Conservation (phyloP, 2,797 vertebrate species). For the Sebastes reedi region DNA sequence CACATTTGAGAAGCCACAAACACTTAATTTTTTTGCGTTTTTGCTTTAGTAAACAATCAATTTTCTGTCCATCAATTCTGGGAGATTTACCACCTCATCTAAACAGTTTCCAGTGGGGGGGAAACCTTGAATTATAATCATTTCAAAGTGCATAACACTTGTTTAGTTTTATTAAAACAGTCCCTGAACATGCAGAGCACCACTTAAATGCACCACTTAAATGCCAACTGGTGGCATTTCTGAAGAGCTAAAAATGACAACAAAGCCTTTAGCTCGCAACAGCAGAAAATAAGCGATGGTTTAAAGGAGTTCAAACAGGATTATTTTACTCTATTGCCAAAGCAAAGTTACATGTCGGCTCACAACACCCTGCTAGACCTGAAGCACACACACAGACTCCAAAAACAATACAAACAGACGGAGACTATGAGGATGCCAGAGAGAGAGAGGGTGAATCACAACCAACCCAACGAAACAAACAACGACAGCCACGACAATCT, state of each 20-base stretch:
- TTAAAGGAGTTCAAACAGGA: neutral
- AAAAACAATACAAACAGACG: neutral
- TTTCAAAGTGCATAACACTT: neutral
- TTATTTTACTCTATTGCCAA: slow-evolving; percentile 7
- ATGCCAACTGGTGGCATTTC: no score
- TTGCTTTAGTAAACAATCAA: no score
- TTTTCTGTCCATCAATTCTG: no score
- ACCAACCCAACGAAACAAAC: slow-evolving; percentile 2
- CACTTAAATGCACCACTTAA: no score
- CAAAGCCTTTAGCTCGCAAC: neutral
- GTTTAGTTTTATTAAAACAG: neutral
- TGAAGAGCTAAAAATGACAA: neutral
- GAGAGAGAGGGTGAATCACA: slow-evolving; percentile 8
- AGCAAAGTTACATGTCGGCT: slow-evolving; percentile 9
- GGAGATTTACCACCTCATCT: no score
- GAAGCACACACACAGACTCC: neutral
- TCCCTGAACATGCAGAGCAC: neutral
- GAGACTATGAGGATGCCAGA: neutral
- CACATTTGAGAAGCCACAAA: no score
- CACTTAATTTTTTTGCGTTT: no score
- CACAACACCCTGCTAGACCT: neutral
- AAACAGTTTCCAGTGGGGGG: neutral
- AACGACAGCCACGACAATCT: neutral
- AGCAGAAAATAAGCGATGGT: neutral
- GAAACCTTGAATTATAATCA: neutral